Evolutionary conservation across 1,140 invertebrate species (phyloP), one percentile per base, ranked within the genome.

Genomic region (Diprion similis): DNA sequence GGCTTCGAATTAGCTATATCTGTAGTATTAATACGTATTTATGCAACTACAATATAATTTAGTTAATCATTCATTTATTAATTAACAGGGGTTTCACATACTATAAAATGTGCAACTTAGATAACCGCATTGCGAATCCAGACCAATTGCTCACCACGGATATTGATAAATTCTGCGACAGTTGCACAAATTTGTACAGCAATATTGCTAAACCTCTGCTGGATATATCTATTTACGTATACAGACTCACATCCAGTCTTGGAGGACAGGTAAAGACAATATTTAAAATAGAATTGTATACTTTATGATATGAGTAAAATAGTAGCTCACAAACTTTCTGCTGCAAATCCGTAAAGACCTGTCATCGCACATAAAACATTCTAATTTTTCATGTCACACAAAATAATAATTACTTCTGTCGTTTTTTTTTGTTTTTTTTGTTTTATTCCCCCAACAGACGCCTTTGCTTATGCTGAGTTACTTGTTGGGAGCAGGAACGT

Each of bases 111-210:
- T 95, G 93, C 74, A 98, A 98, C 89, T 89, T 99, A 79, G 97
- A 99, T 85, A 97, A 94, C 79, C 89, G 97, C 82, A 98, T 99
- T 86, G 91, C 96, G 8, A 99, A 99, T 90, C 94, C 97, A 17
- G 98, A 99, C 89, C 98, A 99, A 85, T 89, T 99, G 24, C 88
- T 99, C 64, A 99, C 98, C 8, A 97, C 95, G 13, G 98, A 99
- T 87, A 94, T 99, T 6, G 98, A 99, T 83, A 98, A 97, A 86
- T 99, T 99, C 88, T 99, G 97, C 85, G 95, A 97, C 78, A 95
- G 96, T 75, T 93, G 98, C 72, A 95, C 97, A 10, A 96, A 99
- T 82, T 89, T 99, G 1, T 99, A 99, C 88, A 98, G 97, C 67
- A 99, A 99, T 87, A 92, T 99, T n/a, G 96, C 96, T 77, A 99